These are phyloP conservation scores for Lepus townsendii DNA, from an alignment of 2,797 vertebrate species.

Conservation along the genomic window DNA sequence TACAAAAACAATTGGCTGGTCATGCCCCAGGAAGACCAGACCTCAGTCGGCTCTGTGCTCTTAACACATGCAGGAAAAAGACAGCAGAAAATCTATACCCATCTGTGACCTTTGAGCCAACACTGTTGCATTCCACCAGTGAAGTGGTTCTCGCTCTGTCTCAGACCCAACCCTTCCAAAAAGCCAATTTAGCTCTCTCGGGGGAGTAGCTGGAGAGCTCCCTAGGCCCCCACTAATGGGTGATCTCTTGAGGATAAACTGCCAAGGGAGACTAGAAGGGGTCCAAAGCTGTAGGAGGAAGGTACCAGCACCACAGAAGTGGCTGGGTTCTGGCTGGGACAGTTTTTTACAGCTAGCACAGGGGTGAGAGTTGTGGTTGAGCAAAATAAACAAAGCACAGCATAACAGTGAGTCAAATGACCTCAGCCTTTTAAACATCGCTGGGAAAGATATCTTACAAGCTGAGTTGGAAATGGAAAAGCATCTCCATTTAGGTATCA, in stretches of 20 bases:
- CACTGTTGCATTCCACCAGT: too few species aligned
- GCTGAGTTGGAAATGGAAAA: constrained; percentile 34
- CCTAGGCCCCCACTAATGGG: not conserved
- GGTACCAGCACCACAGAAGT: not conserved
- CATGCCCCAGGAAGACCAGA: not conserved
- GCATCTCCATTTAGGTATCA: not conserved
- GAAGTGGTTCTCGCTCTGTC: not conserved
- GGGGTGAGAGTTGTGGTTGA: not conserved
- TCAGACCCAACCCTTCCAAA: not conserved
- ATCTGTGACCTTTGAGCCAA: not conserved
- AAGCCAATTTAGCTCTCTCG: not conserved
- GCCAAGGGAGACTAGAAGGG: not conserved
- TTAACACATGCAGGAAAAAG: not conserved
- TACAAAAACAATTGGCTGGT: not conserved
- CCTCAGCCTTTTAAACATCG: not conserved
- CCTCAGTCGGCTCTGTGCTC: not conserved
- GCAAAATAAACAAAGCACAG: not conserved
- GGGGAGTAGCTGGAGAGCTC: not conserved
- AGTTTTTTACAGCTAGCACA: not conserved
- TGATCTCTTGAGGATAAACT: not conserved
- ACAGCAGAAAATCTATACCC: not conserved
- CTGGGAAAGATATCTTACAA: constrained; percentile 18
- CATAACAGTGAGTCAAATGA: constrained; percentile 12
- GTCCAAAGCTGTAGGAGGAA: not conserved
- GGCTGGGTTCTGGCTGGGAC: not conserved